A percentile compares a stretch with the other conserved stretches of the same genome.
phyloP scores from a whole-genome alignment of 2,113 vertebrate species.

The Rostratula benghalensis region DNA sequence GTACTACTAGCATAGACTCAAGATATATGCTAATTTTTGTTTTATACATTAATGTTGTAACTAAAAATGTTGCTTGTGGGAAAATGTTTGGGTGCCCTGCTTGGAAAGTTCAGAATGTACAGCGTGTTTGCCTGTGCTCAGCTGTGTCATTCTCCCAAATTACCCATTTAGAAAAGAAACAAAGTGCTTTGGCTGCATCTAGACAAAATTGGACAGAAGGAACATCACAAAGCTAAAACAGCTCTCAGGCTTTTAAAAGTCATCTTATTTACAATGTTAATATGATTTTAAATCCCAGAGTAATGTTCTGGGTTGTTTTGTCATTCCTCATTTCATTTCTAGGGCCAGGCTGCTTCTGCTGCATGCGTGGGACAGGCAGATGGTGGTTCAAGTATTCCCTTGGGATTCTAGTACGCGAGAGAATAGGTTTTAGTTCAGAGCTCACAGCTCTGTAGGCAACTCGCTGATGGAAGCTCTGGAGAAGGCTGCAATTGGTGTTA shows the following conservation, averaged over 20 bases:
- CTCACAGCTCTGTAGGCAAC: neutral
- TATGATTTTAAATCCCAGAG: neutral
- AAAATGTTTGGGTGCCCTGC: neutral
- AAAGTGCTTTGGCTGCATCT: neutral
- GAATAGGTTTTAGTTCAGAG: neutral
- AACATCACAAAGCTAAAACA: neutral
- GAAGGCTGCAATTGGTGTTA: neutral
- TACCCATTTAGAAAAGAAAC: neutral
- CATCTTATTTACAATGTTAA: neutral
- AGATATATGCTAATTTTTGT: neutral
- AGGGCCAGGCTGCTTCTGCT: neutral
- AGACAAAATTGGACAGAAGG: conserved; percentile 12
- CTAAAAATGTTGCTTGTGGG: neutral
- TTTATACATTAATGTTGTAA: neutral
- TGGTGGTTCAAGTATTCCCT: neutral
- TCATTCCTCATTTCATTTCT: neutral
- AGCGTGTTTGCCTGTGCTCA: neutral
- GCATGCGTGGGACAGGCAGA: neutral
- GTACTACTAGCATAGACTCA: neutral
- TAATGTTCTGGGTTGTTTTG: neutral
- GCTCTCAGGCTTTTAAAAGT: neutral
- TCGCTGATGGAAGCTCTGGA: neutral
- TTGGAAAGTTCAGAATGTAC: neutral
- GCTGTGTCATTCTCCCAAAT: neutral
- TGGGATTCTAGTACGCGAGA: neutral